These are phyloP conservation scores for Melanophora roralis DNA, from an alignment of 2,888 invertebrate genomes.

Conservation along the genomic window DNA sequence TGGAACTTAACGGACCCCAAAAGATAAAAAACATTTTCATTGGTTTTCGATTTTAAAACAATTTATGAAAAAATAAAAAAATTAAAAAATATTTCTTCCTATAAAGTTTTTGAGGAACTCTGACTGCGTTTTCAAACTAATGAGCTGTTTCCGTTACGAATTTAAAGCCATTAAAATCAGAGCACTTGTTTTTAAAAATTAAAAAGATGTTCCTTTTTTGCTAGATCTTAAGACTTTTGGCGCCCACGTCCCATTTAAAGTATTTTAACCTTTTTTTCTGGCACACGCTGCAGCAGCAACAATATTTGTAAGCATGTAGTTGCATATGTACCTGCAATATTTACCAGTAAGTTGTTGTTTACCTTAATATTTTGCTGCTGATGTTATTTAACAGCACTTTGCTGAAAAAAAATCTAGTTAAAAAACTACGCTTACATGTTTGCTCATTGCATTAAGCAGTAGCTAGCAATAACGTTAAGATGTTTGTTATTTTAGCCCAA, in stretches of 20 bases:
- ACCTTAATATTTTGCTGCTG: slow-evolving; percentile 6
- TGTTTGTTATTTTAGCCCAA: slow-evolving; percentile 43
- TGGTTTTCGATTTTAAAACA: no score
- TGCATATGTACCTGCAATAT: slow-evolving; percentile 17
- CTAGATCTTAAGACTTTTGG: slow-evolving; percentile 61
- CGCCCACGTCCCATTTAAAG: slow-evolving; percentile 72
- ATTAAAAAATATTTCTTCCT: no score
- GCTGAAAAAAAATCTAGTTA: background rate
- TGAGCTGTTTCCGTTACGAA: no score
- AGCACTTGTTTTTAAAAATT: background rate
- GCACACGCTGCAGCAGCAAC: slow-evolving; percentile 5
- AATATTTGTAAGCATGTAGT: no score
- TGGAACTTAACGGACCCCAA: no score
- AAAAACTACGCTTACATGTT: slow-evolving; percentile 17
- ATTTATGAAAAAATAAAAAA: no score
- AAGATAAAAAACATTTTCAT: no score
- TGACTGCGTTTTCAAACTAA: no score
- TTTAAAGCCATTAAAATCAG: no score
- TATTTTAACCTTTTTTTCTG: slow-evolving; percentile 68
- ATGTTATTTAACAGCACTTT: background rate
- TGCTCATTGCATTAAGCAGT: slow-evolving; percentile 43
- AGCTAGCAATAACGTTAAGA: slow-evolving; percentile 46
- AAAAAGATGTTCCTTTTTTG: background rate
- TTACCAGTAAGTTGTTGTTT: slow-evolving; percentile 33
- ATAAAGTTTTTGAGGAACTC: no score